A percentile compares a stretch with the other conserved stretches of the same genome.
phyloP scores from a whole-genome alignment of 2,888 invertebrate species.

The Vesta saturnalis region DNA sequence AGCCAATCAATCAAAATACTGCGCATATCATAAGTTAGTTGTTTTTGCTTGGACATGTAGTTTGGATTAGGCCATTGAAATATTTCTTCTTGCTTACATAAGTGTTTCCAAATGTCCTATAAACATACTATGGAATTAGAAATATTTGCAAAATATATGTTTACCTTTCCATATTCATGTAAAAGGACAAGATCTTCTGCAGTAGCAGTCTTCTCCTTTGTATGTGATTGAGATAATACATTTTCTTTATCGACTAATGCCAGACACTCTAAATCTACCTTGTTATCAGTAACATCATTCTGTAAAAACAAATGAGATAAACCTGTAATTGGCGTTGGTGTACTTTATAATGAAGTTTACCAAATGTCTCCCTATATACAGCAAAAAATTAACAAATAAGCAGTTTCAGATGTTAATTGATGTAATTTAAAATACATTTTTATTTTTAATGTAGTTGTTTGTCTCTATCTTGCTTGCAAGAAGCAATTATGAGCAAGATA shows the following conservation, averaged over 20 bases:
- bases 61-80: constrained; percentile 47
- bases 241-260: not conserved
- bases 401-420: too few species aligned
- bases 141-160: not conserved
- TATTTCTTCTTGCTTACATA: constrained; percentile 46
- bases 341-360: too few species aligned
- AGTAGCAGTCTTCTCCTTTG: not conserved
- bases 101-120: constrained; percentile 52
- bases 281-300: too few species aligned
- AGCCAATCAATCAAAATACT: constrained; percentile 58
- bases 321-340: too few species aligned
- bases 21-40: constrained; percentile 54
- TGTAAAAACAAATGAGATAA: not conserved
- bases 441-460: too few species aligned
- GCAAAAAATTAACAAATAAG: too few species aligned
- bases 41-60: constrained; percentile 57
- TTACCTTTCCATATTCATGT: constrained; percentile 6
- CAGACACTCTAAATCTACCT: not conserved
- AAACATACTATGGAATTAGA: constrained; percentile 13
- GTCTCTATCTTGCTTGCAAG: too few species aligned
- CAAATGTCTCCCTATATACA: too few species aligned
- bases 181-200: not conserved
- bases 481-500: too few species aligned
- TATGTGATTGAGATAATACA: not conserved
- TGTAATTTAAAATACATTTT: too few species aligned